Evolutionary conservation across 2,113 vertebrate species (phyloP).

Genomic region (Azemiops feae): DNA sequence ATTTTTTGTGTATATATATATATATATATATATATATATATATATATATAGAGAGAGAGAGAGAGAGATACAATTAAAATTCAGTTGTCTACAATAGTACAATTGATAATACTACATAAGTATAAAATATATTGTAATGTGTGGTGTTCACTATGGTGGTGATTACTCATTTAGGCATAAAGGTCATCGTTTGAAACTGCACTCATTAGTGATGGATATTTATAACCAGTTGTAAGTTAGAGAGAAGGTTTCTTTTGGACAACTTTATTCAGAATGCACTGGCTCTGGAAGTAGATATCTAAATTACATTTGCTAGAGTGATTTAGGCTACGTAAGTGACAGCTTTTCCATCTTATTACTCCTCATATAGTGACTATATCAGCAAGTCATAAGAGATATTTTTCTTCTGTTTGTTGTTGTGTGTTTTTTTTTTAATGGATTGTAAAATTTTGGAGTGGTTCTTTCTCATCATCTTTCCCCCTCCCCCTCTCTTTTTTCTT

Average conservation of each 20-base stretch:
- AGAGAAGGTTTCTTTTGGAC: neutral
- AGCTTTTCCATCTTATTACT: neutral
- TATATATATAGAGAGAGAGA: too few relatives aligned
- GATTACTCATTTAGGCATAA: neutral
- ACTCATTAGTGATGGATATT: neutral
- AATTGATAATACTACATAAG: neutral
- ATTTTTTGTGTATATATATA: too few relatives aligned
- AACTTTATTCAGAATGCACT: neutral
- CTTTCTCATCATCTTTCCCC: slow-evolving; percentile 14
- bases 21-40: too few relatives aligned
- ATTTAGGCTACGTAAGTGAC: neutral
- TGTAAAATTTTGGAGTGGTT: slow-evolving; percentile 63
- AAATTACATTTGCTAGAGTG: neutral
- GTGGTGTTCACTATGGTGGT: neutral
- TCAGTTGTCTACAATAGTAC: slow-evolving; percentile 32
- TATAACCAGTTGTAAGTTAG: neutral
- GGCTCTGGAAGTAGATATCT: neutral
- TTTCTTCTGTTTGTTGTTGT: slow-evolving; percentile 9
- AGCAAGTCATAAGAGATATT: neutral
- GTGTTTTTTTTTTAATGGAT: slow-evolving; percentile 61
- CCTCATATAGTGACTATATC: neutral
- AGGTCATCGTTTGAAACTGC: neutral
- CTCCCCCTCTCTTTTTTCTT: slow-evolving; percentile 34
- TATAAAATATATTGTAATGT: neutral
- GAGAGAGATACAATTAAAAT: slow-evolving; percentile 28